Evolutionary conservation across 1,140 invertebrate species (phyloP).

Genomic region (Saccostrea echinata): DNA sequence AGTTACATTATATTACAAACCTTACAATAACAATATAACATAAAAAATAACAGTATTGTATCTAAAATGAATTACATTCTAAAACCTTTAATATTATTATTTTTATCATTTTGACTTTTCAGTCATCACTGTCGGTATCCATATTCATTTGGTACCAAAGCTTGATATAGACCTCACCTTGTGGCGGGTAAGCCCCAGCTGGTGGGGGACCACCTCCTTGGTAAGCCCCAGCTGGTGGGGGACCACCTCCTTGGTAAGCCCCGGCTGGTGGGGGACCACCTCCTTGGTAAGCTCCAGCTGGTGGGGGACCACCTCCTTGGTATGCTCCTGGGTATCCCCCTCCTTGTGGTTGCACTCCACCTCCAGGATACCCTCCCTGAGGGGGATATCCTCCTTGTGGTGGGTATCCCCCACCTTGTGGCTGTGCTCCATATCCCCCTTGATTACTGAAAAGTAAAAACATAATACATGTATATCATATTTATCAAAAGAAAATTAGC

Average conservation of each 20-base stretch:
- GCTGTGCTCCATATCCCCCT: neutral
- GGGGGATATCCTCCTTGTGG: conserved; percentile 32
- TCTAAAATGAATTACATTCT: no score
- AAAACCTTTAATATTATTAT: no score
- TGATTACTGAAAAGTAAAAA: conserved; percentile 37
- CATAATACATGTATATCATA: no score
- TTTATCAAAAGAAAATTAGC: no score
- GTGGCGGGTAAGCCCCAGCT: neutral
- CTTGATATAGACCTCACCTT: neutral
- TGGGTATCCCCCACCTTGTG: conserved; percentile 42
- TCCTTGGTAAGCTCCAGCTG: neutral
- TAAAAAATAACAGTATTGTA: neutral
- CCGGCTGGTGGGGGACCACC: neutral
- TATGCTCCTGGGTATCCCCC: conserved; percentile 35
- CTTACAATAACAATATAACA: no score
- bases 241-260: neutral
- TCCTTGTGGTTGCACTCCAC: conserved; percentile 44
- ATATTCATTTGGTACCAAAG: neutral
- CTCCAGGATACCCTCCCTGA: conserved; percentile 39
- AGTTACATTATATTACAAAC: no score
- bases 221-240: conserved; percentile 44
- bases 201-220: conserved; percentile 1
- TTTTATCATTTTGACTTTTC: neutral
- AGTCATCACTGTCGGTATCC: neutral
- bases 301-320: neutral